phyloP scores from a whole-genome alignment of 2,888 invertebrate genomes.

The Endotricha flammealis region DNA sequence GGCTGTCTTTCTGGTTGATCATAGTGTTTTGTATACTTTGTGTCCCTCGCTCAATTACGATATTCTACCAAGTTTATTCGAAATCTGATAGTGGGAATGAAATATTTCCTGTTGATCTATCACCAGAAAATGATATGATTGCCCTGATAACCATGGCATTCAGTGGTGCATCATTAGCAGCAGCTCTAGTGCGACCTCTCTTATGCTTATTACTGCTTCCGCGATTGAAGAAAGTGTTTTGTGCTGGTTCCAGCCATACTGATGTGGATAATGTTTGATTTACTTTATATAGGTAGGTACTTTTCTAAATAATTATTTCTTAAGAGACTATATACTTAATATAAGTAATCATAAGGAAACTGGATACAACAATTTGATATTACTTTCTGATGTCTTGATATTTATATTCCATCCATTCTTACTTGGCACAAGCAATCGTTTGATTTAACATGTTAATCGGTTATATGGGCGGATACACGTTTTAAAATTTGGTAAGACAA shows the following conservation, averaged over 20 bases:
- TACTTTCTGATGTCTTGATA: too few species aligned
- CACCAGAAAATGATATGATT: conserved; percentile 30
- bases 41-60: conserved; percentile 51
- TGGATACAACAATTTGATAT: too few species aligned
- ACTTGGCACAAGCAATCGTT: too few species aligned
- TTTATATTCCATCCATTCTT: too few species aligned
- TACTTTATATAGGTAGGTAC: too few species aligned
- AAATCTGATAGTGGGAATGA: conserved; percentile 34
- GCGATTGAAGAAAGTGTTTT: conserved; percentile 42
- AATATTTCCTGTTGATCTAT: conserved; percentile 29
- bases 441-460: too few species aligned
- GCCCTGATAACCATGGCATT: conserved; percentile 41
- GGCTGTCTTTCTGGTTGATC: conserved; percentile 58
- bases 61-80: conserved; percentile 47
- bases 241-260: conserved; percentile 29
- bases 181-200: conserved; percentile 37
- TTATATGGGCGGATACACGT: too few species aligned
- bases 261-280: conserved; percentile 31
- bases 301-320: not conserved
- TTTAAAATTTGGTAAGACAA: too few species aligned
- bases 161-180: conserved; percentile 41
- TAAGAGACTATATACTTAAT: too few species aligned
- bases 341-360: too few species aligned
- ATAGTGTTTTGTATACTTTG: conserved; percentile 47
- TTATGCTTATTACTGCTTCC: conserved; percentile 35